Evolutionary conservation across 1,140 invertebrate genomes (phyloP), one percentile per base, ranked within the genome.

Genomic region (Procambarus virginalis): DNA sequence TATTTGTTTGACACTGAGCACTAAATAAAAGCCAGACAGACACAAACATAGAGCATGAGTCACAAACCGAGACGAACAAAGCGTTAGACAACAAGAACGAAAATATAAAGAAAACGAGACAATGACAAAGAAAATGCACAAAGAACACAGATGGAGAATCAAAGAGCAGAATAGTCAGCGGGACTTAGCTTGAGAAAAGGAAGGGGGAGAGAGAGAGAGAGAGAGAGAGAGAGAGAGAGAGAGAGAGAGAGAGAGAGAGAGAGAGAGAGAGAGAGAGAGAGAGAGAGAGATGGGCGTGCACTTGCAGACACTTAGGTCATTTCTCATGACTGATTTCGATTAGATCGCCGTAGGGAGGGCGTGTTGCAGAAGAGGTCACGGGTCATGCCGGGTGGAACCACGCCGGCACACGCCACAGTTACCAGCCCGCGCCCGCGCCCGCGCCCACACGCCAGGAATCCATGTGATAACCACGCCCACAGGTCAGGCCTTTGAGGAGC

Each of bases 231-330:
- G n/a, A 70, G 68, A 34, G 3, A 70, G 68, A 3, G 77, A 79
- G 12, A 70, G 68, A 10, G 2, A 70, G 12, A 49, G 48, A 55
- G 9, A 49, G 12, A 55, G 5, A 79, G 77, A 55, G 2, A 55
- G 3, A 10, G 77, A 79, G 48, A 22, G 34, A 79, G n/a, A 49
- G 78, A 55, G 34, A 55, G 20, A 17, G 55, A 55, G 10, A 22
- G n/a, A 22, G 14, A 51, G 49, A 34, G 76, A 78, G 46, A 81
- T 51, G 79, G 48, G 17, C 34, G 51, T 48, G 22, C 10, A 73
- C 20, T 34, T 73, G 68, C 68, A 73, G 68, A 73, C 68, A 73
- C 68, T 73, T 34, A 34, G 22, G 68, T 73, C n/a, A 73, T 73
- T 73, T 73, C 68, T 73, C 68, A 34, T 34, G 68, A 73, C 6